Base-by-base conservation (phyloP, 2,888 invertebrate genomes). In the Macrosiphum euphorbiae region DNA sequence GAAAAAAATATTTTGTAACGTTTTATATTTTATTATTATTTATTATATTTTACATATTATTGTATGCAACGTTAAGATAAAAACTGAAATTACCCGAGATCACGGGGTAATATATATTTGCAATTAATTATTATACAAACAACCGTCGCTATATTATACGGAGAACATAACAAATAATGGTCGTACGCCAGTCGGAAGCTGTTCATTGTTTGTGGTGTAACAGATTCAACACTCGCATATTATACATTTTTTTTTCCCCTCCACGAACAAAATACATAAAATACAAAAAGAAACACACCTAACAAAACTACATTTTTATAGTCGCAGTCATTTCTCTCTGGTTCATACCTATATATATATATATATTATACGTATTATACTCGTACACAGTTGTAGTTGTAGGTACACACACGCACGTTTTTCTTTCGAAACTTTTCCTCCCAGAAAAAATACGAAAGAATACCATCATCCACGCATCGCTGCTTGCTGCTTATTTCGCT, bases 221-320 rank as follows among this genome's bases (percentile, higher is more conserved):
- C 91, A n/a, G 85, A 85, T 55, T 91, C 91, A 85, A 58, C 85
- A 91, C 91, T 84, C 41, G 84, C 55, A 44, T 41, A 91, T 44
- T 84, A 41, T 58, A 16, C 28, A n/a, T 55, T 20, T 61, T 44
- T 44, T 41, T 26, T 41, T 55, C n/a, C 26, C 13, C 13, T 24
- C 35, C 16, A 0, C 0, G 4, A 41, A 85, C 24, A n/a, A 47
- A 58, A 91, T 44, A 55, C 24, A 41, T 44, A 91, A 91, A 84
- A 78, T 44, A 58, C 20, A 55, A 91, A 86, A 85, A 47, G 16
- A 50, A 35, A 35, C 44, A 26, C 55, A 52, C 35, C 84, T 28
- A 78, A 91, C 28, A 28, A 28, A 24, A 91, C 52, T n/a, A 58
- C n/a, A 44, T 85, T 58, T 85, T 85, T 85, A 58, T 85, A 28